Evolutionary conservation across 2,113 vertebrate genomes (phyloP), one percentile per base, ranked within the genome.

Genomic region (Esox niger): DNA sequence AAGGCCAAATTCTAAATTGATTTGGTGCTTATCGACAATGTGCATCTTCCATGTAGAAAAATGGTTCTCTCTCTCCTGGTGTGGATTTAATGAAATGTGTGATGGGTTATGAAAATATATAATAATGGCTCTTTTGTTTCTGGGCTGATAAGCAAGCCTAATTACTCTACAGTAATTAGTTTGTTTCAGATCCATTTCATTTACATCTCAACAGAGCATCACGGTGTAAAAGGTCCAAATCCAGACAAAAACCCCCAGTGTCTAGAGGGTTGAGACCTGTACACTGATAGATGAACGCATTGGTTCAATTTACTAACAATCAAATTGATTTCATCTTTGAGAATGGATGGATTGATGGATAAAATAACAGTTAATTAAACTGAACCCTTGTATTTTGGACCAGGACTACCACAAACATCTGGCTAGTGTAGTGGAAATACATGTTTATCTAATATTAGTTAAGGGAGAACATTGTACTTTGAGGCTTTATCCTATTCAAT

Each of bases 41-140:
- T 30, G 57, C 27, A 31, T 59, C 57, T 59, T 59, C 57, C 57
- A 59, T 27, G 27, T 27, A n/a, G 20, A 29, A 59, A 30, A 31
- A 59, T 8, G 6, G 29, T 11, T 31, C 17, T 59, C 27, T 4
- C 26, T 13, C 56, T 20, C 2, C 13, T 33, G 13, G 56, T 29
- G 64, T 49, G 54, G 58, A 62, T 67, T 72, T 72, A 66, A 66
- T 61, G 59, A 62, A 66, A 60, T 66, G 56, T 55, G 64, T 66
- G 58, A 59, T 27, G 54, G 33, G 70, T 27, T 59, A 32, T n/a
- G 57, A 61, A 20, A 52, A 25, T 35, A 43, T 61, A 35, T 63
- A 57, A 54, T 30, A n/a, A 61, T 43, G 26, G 57, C 55, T 60
- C 70, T 52, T 6, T 38, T 57, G 56, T 65, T 55, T 25, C 56